Evolutionary conservation across 2,888 invertebrate genomes (phyloP), one percentile per base, ranked within the genome.

Genomic region (Synanthedon myopaeformis): DNA sequence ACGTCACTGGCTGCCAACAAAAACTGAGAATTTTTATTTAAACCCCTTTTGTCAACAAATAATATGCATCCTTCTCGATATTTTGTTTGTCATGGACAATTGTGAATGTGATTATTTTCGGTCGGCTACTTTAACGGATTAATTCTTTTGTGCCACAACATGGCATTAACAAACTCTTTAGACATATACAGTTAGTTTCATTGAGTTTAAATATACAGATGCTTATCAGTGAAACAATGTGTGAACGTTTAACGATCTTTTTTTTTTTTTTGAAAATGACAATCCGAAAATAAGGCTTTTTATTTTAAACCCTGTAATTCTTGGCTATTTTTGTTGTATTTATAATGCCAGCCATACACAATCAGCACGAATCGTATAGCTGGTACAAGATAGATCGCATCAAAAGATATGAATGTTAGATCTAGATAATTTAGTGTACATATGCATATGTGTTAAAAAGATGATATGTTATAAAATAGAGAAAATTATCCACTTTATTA

Each of bases 41-140:
- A 67, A 63, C 76, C 70, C 72, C 72, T 73, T 76, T 80, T 80
- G 75, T 75, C 57, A 54, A 28, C 63, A 61, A 61, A 80, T 81
- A 80, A 82, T 35, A 35, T 69, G 61, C 70, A 63, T 64, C 56
- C 54, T 65, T 72, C 70, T 65, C 41, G 52, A 70, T 61, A 75
- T 67, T 77, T 77, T 81, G 82, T 81, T 77, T 75, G 75, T 62
- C 11, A 8, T 11, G n/a, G 19, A 17, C 17, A 49, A 49, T 17
- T 49, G 17, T 10, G 23, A 49, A 49, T 13, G 14, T 45, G 14
- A 51, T 52, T 48, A 41, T 53, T 53, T 52, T 35, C 48, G 62
- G 76, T 80, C 86, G 86, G 86, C 82, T 83, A 85, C 86, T 84
- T 85, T 85, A 78, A 72, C 79, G 74, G 86, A 85, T 85, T 83